These are phyloP conservation scores for Dendrolimus kikuchii DNA, from an alignment of 1,140 invertebrate species.

Conservation along the genomic window DNA sequence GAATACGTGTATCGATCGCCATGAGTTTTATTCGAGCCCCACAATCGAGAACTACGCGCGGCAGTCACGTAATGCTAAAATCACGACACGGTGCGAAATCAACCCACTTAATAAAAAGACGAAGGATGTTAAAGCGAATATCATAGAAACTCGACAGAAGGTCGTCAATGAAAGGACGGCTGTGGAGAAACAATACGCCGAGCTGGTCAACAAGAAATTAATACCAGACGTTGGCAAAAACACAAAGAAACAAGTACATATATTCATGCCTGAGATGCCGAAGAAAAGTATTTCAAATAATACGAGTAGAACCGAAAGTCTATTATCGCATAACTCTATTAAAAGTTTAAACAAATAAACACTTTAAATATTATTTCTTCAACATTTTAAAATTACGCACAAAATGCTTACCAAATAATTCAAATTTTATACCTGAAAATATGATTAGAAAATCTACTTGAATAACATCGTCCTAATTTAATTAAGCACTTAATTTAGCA, in stretches of 20 bases:
- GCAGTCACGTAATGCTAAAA: constrained; percentile 56
- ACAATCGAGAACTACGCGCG: constrained; percentile 65
- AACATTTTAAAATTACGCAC: too few relatives aligned
- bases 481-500: too few relatives aligned
- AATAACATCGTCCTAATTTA: too few relatives aligned
- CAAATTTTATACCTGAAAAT: too few relatives aligned
- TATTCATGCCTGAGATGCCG: constrained; percentile 77
- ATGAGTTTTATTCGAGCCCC: constrained; percentile 51
- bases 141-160: constrained; percentile 47
- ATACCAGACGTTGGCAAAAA: constrained; percentile 47
- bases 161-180: constrained; percentile 42
- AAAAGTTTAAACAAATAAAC: constrained; percentile 24
- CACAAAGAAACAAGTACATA: constrained; percentile 75
- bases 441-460: too few relatives aligned
- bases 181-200: constrained; percentile 60
- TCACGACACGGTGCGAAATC: constrained; percentile 47
- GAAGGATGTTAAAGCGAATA: constrained; percentile 41
- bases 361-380: too few relatives aligned
- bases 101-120: constrained; percentile 44
- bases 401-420: too few relatives aligned
- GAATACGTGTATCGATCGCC: constrained; percentile 51
- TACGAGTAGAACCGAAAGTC: constrained; percentile 40
- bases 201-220: constrained; percentile 61
- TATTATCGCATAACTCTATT: constrained; percentile 34
- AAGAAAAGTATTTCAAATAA: constrained; percentile 45